A percentile compares a stretch with the other conserved stretches of the same genome.
These are phyloP conservation scores for Lasioglossum albipes DNA, from an alignment of 1,140 invertebrate species.

Conservation along the genomic window DNA sequence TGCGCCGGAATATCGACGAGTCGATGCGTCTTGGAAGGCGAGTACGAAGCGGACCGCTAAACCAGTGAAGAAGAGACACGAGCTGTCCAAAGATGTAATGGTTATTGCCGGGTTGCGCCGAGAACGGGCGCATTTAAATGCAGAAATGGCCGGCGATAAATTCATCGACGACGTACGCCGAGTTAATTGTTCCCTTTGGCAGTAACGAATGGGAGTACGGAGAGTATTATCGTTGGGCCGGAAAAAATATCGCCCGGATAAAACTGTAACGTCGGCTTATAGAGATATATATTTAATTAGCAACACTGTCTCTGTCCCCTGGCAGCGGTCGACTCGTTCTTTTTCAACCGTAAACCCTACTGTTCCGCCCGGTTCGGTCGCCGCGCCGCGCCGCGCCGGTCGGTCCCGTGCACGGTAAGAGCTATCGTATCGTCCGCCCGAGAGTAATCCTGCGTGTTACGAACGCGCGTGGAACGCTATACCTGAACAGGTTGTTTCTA, in stretches of 20 bases:
- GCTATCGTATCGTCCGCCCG: background rate
- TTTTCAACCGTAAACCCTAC: conserved; percentile 25
- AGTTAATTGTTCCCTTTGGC: conserved; percentile 41
- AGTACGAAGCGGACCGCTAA: too few relatives aligned
- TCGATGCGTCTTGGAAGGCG: too few relatives aligned
- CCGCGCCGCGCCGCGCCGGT: too few relatives aligned
- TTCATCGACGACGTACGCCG: conserved; percentile 29
- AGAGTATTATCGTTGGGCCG: conserved; percentile 38
- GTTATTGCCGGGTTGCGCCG: background rate
- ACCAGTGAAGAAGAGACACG: background rate
- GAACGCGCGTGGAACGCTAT: background rate
- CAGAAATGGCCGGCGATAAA: conserved; percentile 41
- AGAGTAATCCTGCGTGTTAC: conserved; percentile 9
- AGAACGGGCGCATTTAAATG: conserved; percentile 36
- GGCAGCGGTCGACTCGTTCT: background rate
- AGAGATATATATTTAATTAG: conserved; percentile 55
- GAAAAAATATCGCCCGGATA: conserved; percentile 37
- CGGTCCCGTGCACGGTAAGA: background rate
- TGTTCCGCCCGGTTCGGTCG: background rate
- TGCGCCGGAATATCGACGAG: too few relatives aligned
- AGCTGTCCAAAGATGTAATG: conserved; percentile 26
- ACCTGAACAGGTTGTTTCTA: conserved; percentile 31
- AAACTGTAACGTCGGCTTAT: conserved; percentile 23
- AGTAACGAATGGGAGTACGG: conserved; percentile 34
- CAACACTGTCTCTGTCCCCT: background rate